phyloP scores from a whole-genome alignment of 2,888 invertebrate species.

The Aphodius sticticus region DNA sequence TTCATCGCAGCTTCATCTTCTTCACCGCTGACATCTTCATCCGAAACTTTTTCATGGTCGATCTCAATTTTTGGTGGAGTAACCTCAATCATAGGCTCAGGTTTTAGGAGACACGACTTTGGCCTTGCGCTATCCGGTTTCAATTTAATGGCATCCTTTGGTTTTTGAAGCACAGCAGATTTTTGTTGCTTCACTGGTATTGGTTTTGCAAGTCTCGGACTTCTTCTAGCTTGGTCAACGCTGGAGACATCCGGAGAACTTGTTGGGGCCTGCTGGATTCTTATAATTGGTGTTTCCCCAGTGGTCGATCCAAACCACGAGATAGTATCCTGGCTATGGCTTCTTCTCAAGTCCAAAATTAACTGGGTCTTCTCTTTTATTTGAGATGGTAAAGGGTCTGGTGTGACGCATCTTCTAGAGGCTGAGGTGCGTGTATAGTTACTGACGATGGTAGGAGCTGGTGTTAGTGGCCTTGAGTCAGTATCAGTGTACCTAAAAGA shows the following conservation, averaged over 20 bases:
- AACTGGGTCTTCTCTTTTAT: constrained; percentile 69
- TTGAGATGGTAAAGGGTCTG: constrained; percentile 67
- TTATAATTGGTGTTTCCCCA: constrained; percentile 57
- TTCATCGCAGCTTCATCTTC: constrained; percentile 69
- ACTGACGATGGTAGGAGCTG: constrained; percentile 79
- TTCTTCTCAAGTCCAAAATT: constrained; percentile 75
- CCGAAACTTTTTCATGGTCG: constrained; percentile 21
- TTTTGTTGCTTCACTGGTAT: neutral
- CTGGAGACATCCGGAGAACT: constrained; percentile 34
- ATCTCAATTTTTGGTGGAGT: constrained; percentile 29
- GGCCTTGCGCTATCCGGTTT: constrained; percentile 18
- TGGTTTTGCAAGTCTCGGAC: neutral
- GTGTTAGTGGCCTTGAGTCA: constrained; percentile 83
- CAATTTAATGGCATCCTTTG: neutral
- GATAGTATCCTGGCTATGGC: constrained; percentile 69
- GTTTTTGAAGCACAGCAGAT: neutral
- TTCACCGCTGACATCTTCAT: constrained; percentile 61
- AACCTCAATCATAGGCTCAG: constrained; percentile 25
- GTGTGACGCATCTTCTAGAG: constrained; percentile 73
- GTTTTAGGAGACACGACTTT: constrained; percentile 19
- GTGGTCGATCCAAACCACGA: constrained; percentile 61
- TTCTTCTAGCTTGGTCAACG: neutral
- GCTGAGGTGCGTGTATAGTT: constrained; percentile 75
- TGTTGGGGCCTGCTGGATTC: constrained; percentile 52
- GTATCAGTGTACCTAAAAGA: constrained; percentile 78